A percentile compares a stretch with the other conserved stretches of the same genome.
phyloP scores from a whole-genome alignment of 2,797 vertebrate species.

The Sternarchorhynchus goeldii region DNA sequence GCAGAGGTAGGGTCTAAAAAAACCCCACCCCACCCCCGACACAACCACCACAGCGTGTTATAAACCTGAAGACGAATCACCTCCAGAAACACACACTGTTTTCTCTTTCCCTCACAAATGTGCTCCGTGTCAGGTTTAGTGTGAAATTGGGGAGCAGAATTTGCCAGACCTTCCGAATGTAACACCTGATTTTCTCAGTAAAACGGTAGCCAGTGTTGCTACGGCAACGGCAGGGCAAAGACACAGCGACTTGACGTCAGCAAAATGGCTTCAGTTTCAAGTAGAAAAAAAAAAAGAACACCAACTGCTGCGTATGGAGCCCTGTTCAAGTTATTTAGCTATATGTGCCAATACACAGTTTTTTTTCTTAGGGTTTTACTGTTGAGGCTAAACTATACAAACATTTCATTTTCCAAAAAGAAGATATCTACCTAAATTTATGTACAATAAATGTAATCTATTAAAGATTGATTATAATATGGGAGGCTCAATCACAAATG shows the following conservation, averaged over 20 bases:
- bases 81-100: conserved; percentile 34
- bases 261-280: conserved; percentile 69
- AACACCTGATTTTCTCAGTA: conserved; percentile 77
- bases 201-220: conserved; percentile 76
- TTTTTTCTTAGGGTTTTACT: neutral
- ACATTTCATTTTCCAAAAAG: too few species aligned
- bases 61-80: conserved; percentile 49
- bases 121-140: conserved; percentile 60
- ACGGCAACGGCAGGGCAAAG: conserved; percentile 74
- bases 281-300: conserved; percentile 61
- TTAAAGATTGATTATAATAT: too few species aligned
- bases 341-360: neutral
- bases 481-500: too few species aligned
- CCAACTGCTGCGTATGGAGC: conserved; percentile 52
- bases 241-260: conserved; percentile 70
- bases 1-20: neutral
- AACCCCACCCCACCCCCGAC: conserved; percentile 13
- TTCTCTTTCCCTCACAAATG: conserved; percentile 19
- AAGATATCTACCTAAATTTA: too few species aligned
- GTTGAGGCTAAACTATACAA: too few species aligned
- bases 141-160: conserved; percentile 70
- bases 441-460: too few species aligned
- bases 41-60: too few species aligned
- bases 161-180: conserved; percentile 73
- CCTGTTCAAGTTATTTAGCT: neutral